Base-by-base conservation (phyloP, 2,113 vertebrate genomes). In the Sinocyclocheilus anophthalmus region DNA sequence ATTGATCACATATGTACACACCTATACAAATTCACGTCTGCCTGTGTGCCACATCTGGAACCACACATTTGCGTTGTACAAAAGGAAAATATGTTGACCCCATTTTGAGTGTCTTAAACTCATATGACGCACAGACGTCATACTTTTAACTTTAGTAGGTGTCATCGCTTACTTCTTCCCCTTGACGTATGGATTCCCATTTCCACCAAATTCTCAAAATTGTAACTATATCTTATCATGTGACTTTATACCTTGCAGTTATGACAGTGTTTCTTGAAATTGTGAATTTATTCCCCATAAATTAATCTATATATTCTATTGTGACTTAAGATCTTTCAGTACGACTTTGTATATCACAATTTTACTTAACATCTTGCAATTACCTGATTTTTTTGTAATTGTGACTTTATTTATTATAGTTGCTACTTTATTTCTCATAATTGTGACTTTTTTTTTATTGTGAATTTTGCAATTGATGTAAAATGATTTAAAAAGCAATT, bases 121-220 rank as follows among this genome's bases (percentile, higher is more conserved):
- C 26, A 63, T 22, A 33, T 14, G 76, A 69, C 1, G 59, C 84
- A 87, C 45, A 88, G 84, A 91, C 67, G 20, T 45, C 11, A 33
- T 37, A n/a, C 6, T 67, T 33, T 30, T 5, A 67, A 30, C 63
- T 67, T 30, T 30, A 16, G 30, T 53, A 1, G 4, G 14, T 53
- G 0, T 55, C 26, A 33, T 18, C 8, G 30, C 65, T 69, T 6
- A 69, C 2, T 16, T 33, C 30, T 67, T 14, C 0, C 26, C 30
- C 5, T 69, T 3, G 14, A 37, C 5, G 3, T 37, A 20, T 55
- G 53, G 53, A 55, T 55, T 55, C 53, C 14, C 14, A 18, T 37
- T 69, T 37, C 6, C 16, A 3, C 3, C 65, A 14, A 37, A 0
- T 30, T 67, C 65, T 69, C 7, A 69, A 33, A 18, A 69, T 33